phyloP scores from a whole-genome alignment of 2,113 vertebrate species.

The Neomonachus schauinslandi region DNA sequence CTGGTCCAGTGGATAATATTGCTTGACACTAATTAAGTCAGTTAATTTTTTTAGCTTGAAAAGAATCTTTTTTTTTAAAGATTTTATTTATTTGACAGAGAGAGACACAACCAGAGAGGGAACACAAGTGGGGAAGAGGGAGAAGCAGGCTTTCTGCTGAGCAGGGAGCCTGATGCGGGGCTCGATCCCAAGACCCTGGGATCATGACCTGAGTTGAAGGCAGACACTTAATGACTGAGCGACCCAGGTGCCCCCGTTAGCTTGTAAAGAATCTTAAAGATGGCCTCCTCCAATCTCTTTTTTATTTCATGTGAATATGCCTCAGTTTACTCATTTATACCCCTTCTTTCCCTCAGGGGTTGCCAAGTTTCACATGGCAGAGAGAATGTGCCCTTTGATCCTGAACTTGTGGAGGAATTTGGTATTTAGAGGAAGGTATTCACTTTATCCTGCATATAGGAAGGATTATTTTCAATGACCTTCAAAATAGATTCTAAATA shows the following conservation, averaged over 20 bases:
- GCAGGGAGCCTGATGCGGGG: too few species aligned
- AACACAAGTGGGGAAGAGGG: too few species aligned
- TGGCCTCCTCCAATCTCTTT: not conserved
- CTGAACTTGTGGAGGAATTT: not conserved
- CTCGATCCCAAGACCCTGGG: too few species aligned
- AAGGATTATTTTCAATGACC: not conserved
- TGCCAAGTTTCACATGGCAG: not conserved
- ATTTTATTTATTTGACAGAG: too few species aligned
- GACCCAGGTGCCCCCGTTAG: too few species aligned
- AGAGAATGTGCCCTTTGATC: not conserved
- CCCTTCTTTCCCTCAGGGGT: not conserved
- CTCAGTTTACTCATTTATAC: not conserved
- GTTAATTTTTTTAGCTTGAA: not conserved
- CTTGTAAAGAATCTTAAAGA: not conserved
- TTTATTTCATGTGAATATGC: not conserved
- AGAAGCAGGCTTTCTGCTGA: too few species aligned
- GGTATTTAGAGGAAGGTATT: not conserved
- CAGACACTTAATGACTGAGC: too few species aligned
- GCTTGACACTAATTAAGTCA: not conserved
- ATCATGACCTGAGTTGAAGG: too few species aligned
- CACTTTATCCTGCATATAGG: not conserved
- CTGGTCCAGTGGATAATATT: not conserved
- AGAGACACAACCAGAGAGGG: too few species aligned
- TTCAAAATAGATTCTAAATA: slow-evolving; percentile 43
- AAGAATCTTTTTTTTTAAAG: not conserved